phyloP scores from a whole-genome alignment of 2,113 vertebrate genomes.

The Apodemus speciosus region DNA sequence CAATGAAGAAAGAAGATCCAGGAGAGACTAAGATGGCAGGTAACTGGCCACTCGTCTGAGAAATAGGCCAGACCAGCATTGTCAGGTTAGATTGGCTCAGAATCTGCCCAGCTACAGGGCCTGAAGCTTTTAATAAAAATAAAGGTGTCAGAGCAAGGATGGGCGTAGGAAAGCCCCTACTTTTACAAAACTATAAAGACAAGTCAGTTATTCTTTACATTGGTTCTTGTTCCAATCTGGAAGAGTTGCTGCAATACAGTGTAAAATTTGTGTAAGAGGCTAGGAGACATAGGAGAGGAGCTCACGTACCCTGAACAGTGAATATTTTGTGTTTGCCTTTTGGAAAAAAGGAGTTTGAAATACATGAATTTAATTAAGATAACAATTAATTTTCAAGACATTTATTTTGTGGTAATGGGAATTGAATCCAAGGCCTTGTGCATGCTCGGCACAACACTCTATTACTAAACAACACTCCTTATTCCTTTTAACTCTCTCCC shows the following conservation, averaged over 20 bases:
- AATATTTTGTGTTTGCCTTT: not conserved
- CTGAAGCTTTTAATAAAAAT: too few relatives aligned
- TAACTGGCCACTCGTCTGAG: too few relatives aligned
- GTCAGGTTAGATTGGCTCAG: too few relatives aligned
- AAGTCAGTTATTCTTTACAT: not conserved
- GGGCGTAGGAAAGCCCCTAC: too few relatives aligned
- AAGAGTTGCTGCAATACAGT: not conserved
- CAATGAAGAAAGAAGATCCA: too few relatives aligned
- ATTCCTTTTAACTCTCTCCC: too few relatives aligned
- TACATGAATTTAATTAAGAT: not conserved
- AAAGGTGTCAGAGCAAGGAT: too few relatives aligned
- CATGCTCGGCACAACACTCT: not conserved
- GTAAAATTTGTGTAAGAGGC: not conserved
- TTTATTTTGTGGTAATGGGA: not conserved
- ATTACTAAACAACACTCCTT: not conserved
- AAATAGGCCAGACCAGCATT: too few relatives aligned
- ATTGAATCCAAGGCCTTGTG: not conserved
- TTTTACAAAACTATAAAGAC: not conserved
- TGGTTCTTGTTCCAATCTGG: not conserved
- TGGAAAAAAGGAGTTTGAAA: not conserved
- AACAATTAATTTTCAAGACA: not conserved
- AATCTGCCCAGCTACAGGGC: too few relatives aligned
- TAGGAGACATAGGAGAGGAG: not conserved
- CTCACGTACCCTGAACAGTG: not conserved
- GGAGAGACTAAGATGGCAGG: too few relatives aligned